Evolutionary conservation across 2,888 invertebrate genomes (phyloP).

Genomic region (Pimpla rufipes): DNA sequence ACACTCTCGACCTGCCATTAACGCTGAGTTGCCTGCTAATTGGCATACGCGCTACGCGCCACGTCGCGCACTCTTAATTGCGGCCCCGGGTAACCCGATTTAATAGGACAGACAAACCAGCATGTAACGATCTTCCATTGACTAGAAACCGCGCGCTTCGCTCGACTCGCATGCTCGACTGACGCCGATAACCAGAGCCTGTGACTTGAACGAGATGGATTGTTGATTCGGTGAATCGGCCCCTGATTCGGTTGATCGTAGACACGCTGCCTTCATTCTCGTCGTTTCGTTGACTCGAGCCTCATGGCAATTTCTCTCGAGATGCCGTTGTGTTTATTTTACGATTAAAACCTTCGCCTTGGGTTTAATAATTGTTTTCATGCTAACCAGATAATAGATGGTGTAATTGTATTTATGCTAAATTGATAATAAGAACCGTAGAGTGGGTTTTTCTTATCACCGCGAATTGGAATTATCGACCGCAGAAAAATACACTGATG

Average conservation of each 20-base stretch:
- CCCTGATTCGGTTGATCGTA: not conserved
- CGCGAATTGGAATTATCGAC: conserved; percentile 11
- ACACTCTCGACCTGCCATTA: conserved; percentile 41
- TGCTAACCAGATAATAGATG: not conserved
- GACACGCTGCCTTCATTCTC: not conserved
- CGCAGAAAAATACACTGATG: not conserved
- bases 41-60: conserved; percentile 45
- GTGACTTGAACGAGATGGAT: not conserved
- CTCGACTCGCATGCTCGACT: not conserved
- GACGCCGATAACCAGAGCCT: not conserved
- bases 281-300: not conserved
- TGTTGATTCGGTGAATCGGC: not conserved
- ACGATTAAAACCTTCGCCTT: not conserved
- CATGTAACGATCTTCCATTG: conserved; percentile 46
- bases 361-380: not conserved
- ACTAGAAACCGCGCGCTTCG: not conserved
- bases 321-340: not conserved
- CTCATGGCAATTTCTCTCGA: not conserved
- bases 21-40: conserved; percentile 51
- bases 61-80: conserved; percentile 60
- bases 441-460: not conserved
- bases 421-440: not conserved
- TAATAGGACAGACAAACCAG: conserved; percentile 27
- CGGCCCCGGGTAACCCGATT: conserved; percentile 17
- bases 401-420: not conserved